Evolutionary conservation across 2,113 vertebrate species (phyloP), one percentile per base, ranked within the genome.

Genomic region (Phoxinus phoxinus): DNA sequence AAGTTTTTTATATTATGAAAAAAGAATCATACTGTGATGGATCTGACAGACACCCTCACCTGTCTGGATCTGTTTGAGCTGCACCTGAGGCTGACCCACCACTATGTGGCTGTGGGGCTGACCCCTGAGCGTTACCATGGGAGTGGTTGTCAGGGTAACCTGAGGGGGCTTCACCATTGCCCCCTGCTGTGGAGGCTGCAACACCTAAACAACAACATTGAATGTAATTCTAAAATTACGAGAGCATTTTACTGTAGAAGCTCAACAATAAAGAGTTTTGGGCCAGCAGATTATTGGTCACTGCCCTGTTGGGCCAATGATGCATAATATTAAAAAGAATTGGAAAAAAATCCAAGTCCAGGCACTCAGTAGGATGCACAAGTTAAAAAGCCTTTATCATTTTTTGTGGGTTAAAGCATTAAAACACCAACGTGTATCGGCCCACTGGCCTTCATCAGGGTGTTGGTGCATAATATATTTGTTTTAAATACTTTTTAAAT

Each of bases 111-210:
- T 96, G 72, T 97, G 97, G 5, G 96, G 95, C 84, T 95, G 98
- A 91, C 91, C 93, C 92, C 97, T 94, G 91, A 98, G 89, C 0
- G 97, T 94, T 73, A 98, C 96, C 97, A 97, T 95, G 5, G 97
- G 96, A 1, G 97, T 95, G 69, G 96, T 93, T 13, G 97, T 95
- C 94, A 97, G 86, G 0, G 96, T 96, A 88, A 98, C 96, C 94
- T 97, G 97, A 48, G 97, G 95, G 37, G 95, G 95, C 92, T 97
- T 96, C 93, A 98, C 92, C 88, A 97, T 92, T 0, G 97, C 85
- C 89, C 96, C 96, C 72, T 95, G 95, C 94, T 97, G 97, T 84
- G 96, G 97, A 90, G 96, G 91, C 90, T 96, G 97, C 69, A 97
- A 95, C 89, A 98, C 89, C 93, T 95, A 41, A 41, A 85, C 73